phyloP scores from a whole-genome alignment of 2,888 invertebrate genomes.

The Aporophyla lueneburgensis region DNA sequence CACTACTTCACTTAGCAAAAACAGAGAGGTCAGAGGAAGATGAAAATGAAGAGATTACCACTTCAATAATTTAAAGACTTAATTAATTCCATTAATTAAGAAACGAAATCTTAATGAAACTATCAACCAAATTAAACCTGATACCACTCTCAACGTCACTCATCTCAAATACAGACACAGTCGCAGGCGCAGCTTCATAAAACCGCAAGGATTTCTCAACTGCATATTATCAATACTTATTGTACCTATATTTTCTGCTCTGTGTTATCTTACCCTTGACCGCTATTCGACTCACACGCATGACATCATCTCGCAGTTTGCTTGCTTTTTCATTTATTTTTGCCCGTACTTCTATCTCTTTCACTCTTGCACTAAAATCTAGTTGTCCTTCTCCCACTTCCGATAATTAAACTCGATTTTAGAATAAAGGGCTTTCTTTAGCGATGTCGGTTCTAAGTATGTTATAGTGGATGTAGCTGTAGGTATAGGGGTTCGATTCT shows the following conservation, averaged over 20 bases:
- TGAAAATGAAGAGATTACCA: no score
- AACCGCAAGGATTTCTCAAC: slow-evolving; percentile 61
- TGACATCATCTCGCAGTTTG: slow-evolving; percentile 83
- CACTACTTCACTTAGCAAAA: not conserved
- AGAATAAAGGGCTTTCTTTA: slow-evolving; percentile 69
- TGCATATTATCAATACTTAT: slow-evolving; percentile 30
- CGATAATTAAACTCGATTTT: slow-evolving; percentile 69
- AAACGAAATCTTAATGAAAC: not conserved
- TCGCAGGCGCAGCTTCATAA: slow-evolving; percentile 48
- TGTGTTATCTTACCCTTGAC: slow-evolving; percentile 83
- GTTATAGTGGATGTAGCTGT: slow-evolving; percentile 26
- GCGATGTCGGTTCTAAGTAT: slow-evolving; percentile 39
- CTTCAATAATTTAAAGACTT: no score
- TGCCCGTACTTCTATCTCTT: slow-evolving; percentile 75
- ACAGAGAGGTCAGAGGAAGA: no score
- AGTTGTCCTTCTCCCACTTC: slow-evolving; percentile 64
- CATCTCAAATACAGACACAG: slow-evolving; percentile 50
- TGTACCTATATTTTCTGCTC: slow-evolving; percentile 53
- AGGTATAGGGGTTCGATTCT: slow-evolving; percentile 31
- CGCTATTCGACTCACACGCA: slow-evolving; percentile 83
- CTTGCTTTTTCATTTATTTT: slow-evolving; percentile 83
- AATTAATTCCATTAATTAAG: not conserved
- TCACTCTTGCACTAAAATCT: slow-evolving; percentile 36
- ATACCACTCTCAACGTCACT: slow-evolving; percentile 27
- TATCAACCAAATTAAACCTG: slow-evolving; percentile 9